These are phyloP conservation scores for Caradrina kadenii DNA, from an alignment of 2,888 invertebrate genomes.

Conservation along the genomic window DNA sequence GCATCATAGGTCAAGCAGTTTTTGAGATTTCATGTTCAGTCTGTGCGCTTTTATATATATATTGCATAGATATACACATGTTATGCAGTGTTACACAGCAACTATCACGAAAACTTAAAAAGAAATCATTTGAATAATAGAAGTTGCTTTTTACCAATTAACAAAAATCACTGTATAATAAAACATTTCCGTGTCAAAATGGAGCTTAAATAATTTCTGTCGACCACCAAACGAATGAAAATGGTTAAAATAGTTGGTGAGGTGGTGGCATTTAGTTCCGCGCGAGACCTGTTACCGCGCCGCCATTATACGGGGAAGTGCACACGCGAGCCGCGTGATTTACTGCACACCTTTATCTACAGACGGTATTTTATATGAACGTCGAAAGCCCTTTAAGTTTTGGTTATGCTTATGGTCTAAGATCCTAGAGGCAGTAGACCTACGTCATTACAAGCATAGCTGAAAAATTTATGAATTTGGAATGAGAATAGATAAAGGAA, in stretches of 20 bases:
- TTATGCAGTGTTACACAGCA: too few relatives aligned
- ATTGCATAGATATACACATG: too few relatives aligned
- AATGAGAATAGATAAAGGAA: too few relatives aligned
- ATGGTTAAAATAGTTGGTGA: constrained; percentile 11
- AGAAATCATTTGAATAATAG: too few relatives aligned
- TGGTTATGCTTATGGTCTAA: background rate
- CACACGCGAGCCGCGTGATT: constrained; percentile 48
- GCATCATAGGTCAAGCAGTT: too few relatives aligned
- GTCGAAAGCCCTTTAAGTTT: background rate
- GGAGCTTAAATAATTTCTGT: background rate
- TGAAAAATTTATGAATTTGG: too few relatives aligned
- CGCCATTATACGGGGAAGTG: constrained; percentile 13
- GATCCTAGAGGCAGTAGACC: too few relatives aligned
- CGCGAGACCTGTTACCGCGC: constrained; percentile 9
- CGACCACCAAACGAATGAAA: background rate
- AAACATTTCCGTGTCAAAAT: constrained; percentile 4
- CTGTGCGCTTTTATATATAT: too few relatives aligned
- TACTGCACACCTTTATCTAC: constrained; percentile 23
- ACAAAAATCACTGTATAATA: background rate
- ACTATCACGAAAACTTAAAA: background rate
- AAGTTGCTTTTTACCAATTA: too few relatives aligned
- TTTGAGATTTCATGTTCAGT: too few relatives aligned
- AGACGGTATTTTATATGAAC: constrained; percentile 8
- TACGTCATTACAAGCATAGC: too few relatives aligned
- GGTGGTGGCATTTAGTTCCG: constrained; percentile 30